phyloP scores from a whole-genome alignment of 1,140 invertebrate genomes.

The Melanaphis sacchari region DNA sequence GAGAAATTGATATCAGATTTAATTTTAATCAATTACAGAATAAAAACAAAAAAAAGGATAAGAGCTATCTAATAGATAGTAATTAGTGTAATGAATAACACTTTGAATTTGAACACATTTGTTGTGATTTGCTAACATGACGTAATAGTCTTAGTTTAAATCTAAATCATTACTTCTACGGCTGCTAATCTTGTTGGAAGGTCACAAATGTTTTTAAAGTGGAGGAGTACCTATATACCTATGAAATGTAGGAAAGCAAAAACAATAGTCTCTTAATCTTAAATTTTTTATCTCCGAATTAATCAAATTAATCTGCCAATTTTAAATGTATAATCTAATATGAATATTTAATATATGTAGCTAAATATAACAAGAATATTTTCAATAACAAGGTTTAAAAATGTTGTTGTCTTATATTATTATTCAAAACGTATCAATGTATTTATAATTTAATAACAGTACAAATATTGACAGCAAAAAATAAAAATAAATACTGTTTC shows the following conservation, averaged over 20 bases:
- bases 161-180: background rate
- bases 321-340: background rate
- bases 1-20: background rate
- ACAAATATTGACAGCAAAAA: background rate
- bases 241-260: background rate
- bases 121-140: background rate
- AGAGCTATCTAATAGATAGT: background rate
- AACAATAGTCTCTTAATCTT: conserved; percentile 21
- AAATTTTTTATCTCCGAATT: background rate
- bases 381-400: background rate
- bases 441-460: background rate
- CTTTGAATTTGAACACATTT: background rate
- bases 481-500: background rate
- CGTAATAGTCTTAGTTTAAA: background rate
- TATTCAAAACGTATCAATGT: background rate
- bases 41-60: background rate
- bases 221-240: too few relatives aligned
- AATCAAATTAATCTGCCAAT: background rate
- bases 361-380: background rate
- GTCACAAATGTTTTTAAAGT: background rate
- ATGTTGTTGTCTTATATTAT: background rate
- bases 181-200: conserved; percentile 37
- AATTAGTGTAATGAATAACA: background rate
- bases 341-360: background rate
- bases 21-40: background rate